phyloP scores from a whole-genome alignment of 2,113 vertebrate genomes.

The Cervus canadensis region DNA sequence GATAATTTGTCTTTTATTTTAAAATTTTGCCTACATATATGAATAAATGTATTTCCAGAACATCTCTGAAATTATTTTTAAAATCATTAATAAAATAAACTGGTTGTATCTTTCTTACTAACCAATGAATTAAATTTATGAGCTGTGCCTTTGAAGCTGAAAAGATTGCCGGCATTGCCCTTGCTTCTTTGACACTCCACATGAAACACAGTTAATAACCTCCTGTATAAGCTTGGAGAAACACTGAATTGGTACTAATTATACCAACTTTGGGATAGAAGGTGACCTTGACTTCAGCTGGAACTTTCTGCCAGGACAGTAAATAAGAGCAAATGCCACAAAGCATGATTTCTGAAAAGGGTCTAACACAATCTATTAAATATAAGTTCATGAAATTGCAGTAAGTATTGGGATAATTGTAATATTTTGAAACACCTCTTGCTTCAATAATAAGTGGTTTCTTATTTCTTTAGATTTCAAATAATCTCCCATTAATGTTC shows the following conservation, averaged over 20 bases:
- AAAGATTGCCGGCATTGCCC: slow-evolving; percentile 72
- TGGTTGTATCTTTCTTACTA: slow-evolving; percentile 64
- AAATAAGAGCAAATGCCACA: slow-evolving; percentile 70
- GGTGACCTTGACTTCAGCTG: slow-evolving; percentile 74
- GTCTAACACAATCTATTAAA: slow-evolving; percentile 69
- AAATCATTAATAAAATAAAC: slow-evolving; percentile 77
- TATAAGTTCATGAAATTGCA: slow-evolving; percentile 56
- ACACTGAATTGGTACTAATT: slow-evolving; percentile 81
- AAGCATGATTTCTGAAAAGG: slow-evolving; percentile 59
- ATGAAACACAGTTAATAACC: slow-evolving; percentile 81
- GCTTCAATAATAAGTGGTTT: slow-evolving; percentile 38
- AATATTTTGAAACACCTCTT: slow-evolving; percentile 50
- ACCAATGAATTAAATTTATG: slow-evolving; percentile 74
- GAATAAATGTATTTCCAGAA: slow-evolving; percentile 52
- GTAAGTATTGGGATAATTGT: slow-evolving; percentile 46
- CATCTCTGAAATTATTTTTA: slow-evolving; percentile 62
- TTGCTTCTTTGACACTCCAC: slow-evolving; percentile 74
- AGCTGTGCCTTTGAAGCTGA: slow-evolving; percentile 77
- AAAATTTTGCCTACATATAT: neutral
- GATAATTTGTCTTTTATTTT: neutral
- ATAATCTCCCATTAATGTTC: neutral
- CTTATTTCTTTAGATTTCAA: slow-evolving; percentile 43
- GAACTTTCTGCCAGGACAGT: slow-evolving; percentile 67
- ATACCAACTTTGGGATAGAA: slow-evolving; percentile 74
- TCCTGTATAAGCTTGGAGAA: slow-evolving; percentile 69